Evolutionary conservation across 2,113 vertebrate species (phyloP), one percentile per base, ranked within the genome.

Genomic region (Reinhardtius hippoglossoides): DNA sequence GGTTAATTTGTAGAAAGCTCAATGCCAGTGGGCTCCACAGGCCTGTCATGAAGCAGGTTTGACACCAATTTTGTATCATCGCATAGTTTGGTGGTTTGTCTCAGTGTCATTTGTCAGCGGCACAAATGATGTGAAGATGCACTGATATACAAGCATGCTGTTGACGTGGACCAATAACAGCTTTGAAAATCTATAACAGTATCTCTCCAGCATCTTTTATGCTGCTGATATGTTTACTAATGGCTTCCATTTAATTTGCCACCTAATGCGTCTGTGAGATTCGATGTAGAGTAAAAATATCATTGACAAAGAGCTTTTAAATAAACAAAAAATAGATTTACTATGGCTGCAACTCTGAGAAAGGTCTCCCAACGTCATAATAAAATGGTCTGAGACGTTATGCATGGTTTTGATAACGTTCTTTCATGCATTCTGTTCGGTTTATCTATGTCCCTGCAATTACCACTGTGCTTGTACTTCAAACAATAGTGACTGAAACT

Each of bases 1-100:
- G 70, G 48, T 75, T 80, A 60, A 61, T 85, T 80, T 58, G 61
- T 55, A 74, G 79, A 66, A 82, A 63, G 75, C 85, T 81, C 74
- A 54, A 42, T 78, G 62, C 68, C 48, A 15, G 13, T 24, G 54
- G 48, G 60, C 42, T 60, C 54, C 74, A 75, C 58, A 62, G 59
- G 58, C 35, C 44, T 1, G 1, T 71, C 64, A 24, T 35, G 42
- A 66, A 12, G 16, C 69, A 10, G 14, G 27, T 42, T 44, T 59
- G 57, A 77, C 71, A 48, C 52, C 40, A 50, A 13, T 13, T 9
- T 44, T 68, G 3, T 67, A 31, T 50, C 13, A 31, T 70, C 31
- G n/a, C 71, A 48, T 9, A 26, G 57, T 23, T 13, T 42, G 40
- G 44, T 61, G n/a, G 48, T 78, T 60, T 67, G 23, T 37, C 62